Conservation (phyloP, 1,140 invertebrate genomes). For the Pectinophora gossypiella region DNA sequence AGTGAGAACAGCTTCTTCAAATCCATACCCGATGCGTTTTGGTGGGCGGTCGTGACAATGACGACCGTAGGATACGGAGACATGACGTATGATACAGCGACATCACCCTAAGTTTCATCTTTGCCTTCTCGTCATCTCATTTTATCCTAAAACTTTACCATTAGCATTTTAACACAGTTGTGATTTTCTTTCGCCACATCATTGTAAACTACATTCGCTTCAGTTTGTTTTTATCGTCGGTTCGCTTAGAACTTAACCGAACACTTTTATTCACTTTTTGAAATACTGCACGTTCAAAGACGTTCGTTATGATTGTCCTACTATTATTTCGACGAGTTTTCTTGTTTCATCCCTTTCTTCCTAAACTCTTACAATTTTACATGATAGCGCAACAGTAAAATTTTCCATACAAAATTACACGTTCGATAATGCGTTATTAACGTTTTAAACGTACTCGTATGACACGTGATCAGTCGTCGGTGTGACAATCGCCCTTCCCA, state of each 20-base stretch:
- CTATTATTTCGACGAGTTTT: slow-evolving; percentile 38
- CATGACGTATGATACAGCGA: slow-evolving; percentile 93
- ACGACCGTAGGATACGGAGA: slow-evolving; percentile 99
- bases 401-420: not conserved
- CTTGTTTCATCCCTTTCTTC: slow-evolving; percentile 28
- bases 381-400: slow-evolving; percentile 23
- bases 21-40: slow-evolving; percentile 98
- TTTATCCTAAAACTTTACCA: slow-evolving; percentile 50
- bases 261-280: slow-evolving; percentile 42
- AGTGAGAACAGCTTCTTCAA: slow-evolving; percentile 99
- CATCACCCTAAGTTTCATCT: slow-evolving; percentile 60
- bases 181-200: slow-evolving; percentile 59
- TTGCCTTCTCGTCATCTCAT: slow-evolving; percentile 65
- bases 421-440: not conserved
- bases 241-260: slow-evolving; percentile 58
- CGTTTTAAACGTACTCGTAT: slow-evolving; percentile 2
- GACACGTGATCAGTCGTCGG: slow-evolving; percentile 36
- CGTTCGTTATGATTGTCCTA: slow-evolving; percentile 37
- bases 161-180: slow-evolving; percentile 58
- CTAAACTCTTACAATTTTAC: slow-evolving; percentile 58
- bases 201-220: slow-evolving; percentile 57
- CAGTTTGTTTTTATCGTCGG: slow-evolving; percentile 54
- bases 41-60: slow-evolving; percentile 99
- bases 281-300: slow-evolving; percentile 51
- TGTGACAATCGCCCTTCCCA: slow-evolving; percentile 68